Evolutionary conservation across 2,888 invertebrate species (phyloP).

Genomic region (Thyatira batis): DNA sequence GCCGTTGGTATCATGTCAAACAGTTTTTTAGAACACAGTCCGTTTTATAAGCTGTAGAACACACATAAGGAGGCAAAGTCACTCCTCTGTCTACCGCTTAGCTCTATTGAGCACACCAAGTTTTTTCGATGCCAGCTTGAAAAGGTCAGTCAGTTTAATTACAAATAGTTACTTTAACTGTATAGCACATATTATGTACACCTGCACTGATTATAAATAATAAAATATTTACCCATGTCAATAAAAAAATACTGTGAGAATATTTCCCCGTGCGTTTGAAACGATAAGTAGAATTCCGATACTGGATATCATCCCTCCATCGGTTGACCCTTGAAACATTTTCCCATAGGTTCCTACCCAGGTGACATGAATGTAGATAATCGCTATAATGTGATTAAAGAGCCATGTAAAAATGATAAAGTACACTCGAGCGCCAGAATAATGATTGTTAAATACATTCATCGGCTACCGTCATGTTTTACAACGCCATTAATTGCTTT

Average conservation of each 20-base stretch:
- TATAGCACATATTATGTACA: too few relatives aligned
- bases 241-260: constrained; percentile 30
- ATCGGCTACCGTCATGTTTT: constrained; percentile 64
- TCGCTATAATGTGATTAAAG: constrained; percentile 26
- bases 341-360: constrained; percentile 53
- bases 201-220: too few relatives aligned
- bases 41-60: too few relatives aligned
- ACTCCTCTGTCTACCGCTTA: too few relatives aligned
- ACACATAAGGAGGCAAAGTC: too few relatives aligned
- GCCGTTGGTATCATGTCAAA: too few relatives aligned
- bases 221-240: too few relatives aligned
- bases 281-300: constrained; percentile 22
- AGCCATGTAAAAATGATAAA: constrained; percentile 42
- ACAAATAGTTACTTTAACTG: too few relatives aligned
- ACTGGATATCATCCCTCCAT: constrained; percentile 30
- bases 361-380: constrained; percentile 48
- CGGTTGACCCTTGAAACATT: constrained; percentile 22
- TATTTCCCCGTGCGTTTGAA: constrained; percentile 24
- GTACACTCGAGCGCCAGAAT: constrained; percentile 43
- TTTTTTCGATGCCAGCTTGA: too few relatives aligned
- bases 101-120: too few relatives aligned
- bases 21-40: too few relatives aligned
- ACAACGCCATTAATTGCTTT: constrained; percentile 73
- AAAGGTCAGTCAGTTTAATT: too few relatives aligned
- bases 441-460: constrained; percentile 43